phyloP scores from a whole-genome alignment of 2,797 vertebrate genomes.

The Hybognathus amarus region DNA sequence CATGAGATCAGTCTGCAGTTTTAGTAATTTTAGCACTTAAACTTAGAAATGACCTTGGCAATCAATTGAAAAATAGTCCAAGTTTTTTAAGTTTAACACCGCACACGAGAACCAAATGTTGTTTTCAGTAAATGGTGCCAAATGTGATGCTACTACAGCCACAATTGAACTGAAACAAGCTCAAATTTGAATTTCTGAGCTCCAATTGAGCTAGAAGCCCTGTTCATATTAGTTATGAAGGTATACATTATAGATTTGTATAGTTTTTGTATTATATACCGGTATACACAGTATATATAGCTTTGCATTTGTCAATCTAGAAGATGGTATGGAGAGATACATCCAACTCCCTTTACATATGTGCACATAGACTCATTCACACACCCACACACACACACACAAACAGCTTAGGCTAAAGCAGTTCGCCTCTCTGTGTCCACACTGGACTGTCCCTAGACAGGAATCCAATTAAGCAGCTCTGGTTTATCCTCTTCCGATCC shows the following conservation, averaged over 20 bases:
- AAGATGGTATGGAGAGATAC: background rate
- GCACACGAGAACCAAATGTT: background rate
- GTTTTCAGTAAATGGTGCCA: background rate
- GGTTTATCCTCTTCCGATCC: slow-evolving; percentile 58
- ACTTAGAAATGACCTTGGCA: too few relatives aligned
- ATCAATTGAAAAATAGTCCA: too few relatives aligned
- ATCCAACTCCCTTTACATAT: too few relatives aligned
- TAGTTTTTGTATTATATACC: too few relatives aligned
- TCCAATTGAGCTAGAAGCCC: background rate
- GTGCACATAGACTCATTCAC: background rate
- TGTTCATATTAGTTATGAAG: background rate
- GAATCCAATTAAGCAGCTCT: slow-evolving; percentile 62
- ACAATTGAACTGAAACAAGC: background rate
- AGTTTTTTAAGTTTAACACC: too few relatives aligned
- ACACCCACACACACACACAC: slow-evolving; percentile 11
- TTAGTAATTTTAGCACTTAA: background rate
- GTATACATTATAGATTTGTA: background rate
- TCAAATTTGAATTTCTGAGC: background rate
- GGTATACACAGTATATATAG: background rate
- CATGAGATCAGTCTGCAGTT: background rate
- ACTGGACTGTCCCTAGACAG: slow-evolving; percentile 53
- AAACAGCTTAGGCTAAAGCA: slow-evolving; percentile 39
- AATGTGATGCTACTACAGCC: background rate
- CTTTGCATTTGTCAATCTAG: background rate
- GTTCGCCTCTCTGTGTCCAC: slow-evolving; percentile 38